phyloP scores from a whole-genome alignment of 2,888 invertebrate genomes.

The Lithophane socia region DNA sequence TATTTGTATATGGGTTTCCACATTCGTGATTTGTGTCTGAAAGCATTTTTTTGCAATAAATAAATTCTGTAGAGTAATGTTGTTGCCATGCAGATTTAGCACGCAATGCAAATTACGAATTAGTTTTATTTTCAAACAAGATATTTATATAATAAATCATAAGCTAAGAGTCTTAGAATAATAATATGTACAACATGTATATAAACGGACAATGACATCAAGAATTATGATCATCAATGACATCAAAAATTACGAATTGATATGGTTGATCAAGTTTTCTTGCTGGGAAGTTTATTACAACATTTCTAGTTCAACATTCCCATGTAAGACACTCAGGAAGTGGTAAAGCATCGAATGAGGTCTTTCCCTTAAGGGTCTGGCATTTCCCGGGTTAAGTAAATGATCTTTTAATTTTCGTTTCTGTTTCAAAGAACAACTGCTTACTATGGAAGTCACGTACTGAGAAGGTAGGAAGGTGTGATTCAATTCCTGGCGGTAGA shows the following conservation, averaged over 20 bases:
- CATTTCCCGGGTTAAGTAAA: neutral
- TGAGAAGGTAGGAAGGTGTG: conserved; percentile 13
- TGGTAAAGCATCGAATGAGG: neutral
- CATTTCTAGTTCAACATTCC: neutral
- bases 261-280: neutral
- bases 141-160: neutral
- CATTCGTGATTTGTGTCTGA: conserved; percentile 17
- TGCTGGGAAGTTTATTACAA: neutral
- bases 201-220: neutral
- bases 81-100: neutral
- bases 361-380: neutral
- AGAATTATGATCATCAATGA: no score
- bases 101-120: neutral
- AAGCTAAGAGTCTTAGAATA: neutral
- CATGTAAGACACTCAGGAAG: neutral
- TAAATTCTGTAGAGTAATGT: neutral
- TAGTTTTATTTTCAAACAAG: neutral
- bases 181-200: neutral
- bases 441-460: conserved; percentile 27
- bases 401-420: conserved; percentile 2
- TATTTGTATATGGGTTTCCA: conserved; percentile 18
- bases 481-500: conserved; percentile 42
- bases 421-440: neutral
- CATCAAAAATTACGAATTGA: neutral
- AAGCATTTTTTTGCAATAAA: neutral